Conservation (phyloP, 2,888 invertebrate species). For the Sipha maydis region DNA sequence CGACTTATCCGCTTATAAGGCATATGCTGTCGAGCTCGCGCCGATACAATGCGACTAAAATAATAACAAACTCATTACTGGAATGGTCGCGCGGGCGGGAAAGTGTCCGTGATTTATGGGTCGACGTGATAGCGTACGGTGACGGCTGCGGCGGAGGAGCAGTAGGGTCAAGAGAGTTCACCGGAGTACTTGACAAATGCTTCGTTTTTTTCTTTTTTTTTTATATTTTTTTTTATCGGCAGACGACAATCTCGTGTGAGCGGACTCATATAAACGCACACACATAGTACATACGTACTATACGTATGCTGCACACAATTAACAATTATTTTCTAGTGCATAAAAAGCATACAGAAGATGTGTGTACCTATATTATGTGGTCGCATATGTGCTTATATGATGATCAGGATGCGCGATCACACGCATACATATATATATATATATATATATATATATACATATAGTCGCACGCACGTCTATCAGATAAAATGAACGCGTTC, state of each 20-base stretch:
- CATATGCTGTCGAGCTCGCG: background rate
- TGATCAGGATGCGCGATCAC: background rate
- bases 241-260: constrained; percentile 40
- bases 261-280: background rate
- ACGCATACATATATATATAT: background rate
- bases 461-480: background rate
- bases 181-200: constrained; percentile 60
- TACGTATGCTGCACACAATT: background rate
- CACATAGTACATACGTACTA: background rate
- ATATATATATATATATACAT: too few relatives aligned
- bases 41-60: constrained; percentile 58
- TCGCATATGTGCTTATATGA: background rate
- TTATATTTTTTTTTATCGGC: constrained; percentile 52
- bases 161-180: constrained; percentile 57
- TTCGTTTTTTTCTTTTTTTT: constrained; percentile 37
- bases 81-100: constrained; percentile 29
- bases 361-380: background rate
- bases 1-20: constrained; percentile 54
- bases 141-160: background rate
- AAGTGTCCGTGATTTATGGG: constrained; percentile 55
- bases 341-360: background rate
- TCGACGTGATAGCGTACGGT: background rate
- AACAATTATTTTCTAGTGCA: constrained; percentile 42
- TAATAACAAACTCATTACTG: constrained; percentile 61
- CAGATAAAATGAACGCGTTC: constrained; percentile 44